Conservation (phyloP, 2,113 vertebrate species). For the Arothron firmamentum region DNA sequence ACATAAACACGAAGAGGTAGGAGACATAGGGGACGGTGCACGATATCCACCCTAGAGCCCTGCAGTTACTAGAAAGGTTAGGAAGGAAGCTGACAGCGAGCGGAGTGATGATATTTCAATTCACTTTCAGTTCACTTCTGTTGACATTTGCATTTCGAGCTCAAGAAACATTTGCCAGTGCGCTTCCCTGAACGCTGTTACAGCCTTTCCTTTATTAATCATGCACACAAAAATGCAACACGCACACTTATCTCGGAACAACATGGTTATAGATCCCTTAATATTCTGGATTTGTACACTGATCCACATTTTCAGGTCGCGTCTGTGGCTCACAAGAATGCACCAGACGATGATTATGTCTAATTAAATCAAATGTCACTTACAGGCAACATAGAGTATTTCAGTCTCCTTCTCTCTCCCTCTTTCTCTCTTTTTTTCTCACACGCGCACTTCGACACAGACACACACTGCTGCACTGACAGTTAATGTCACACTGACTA, state of each 20-base stretch:
- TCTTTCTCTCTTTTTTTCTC: no score
- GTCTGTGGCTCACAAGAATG: constrained; percentile 36
- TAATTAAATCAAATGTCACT: constrained; percentile 66
- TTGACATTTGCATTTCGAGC: background rate
- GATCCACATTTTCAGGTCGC: constrained; percentile 33
- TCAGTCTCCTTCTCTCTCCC: background rate
- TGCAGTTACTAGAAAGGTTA: constrained; percentile 2
- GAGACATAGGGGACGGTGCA: background rate
- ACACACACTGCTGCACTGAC: constrained; percentile 11
- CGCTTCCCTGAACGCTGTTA: constrained; percentile 2
- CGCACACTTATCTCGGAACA: constrained; percentile 12
- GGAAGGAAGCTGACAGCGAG: background rate
- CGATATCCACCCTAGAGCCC: background rate
- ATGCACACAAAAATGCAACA: background rate
- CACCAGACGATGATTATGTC: constrained; percentile 51
- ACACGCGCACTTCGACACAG: background rate
- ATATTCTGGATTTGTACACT: constrained; percentile 11
- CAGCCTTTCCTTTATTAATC: background rate
- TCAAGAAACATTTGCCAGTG: constrained; percentile 1
- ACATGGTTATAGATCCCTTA: constrained; percentile 22
- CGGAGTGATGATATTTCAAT: background rate
- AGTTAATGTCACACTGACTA: background rate
- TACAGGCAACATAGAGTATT: constrained; percentile 21
- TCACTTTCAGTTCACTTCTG: background rate
- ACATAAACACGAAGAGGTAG: constrained; percentile 22